Evolutionary conservation across 2,113 vertebrate species (phyloP).

Genomic region (Hemicordylus capensis): DNA sequence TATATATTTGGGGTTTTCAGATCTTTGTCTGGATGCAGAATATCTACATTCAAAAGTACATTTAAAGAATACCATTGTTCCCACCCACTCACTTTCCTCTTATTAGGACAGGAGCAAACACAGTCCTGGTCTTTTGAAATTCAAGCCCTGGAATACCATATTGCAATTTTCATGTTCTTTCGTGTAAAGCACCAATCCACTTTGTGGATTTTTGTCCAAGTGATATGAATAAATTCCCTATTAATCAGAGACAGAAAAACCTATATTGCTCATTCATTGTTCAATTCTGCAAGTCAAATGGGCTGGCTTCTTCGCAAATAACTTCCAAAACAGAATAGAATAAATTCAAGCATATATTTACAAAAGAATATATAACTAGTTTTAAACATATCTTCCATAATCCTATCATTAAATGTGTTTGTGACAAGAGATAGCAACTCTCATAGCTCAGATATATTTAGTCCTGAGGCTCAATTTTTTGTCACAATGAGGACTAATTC

Average conservation of each 20-base stretch:
- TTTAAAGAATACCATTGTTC: background rate
- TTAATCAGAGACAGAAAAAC: background rate
- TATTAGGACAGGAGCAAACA: background rate
- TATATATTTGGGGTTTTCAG: background rate
- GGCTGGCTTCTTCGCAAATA: background rate
- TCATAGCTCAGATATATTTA: background rate
- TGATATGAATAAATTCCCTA: background rate
- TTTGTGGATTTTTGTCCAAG: background rate
- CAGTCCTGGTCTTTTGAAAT: background rate
- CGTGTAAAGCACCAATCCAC: background rate
- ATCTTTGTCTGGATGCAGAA: background rate
- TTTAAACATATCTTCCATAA: background rate
- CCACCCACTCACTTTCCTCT: background rate
- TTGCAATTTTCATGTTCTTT: background rate
- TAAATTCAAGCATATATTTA: background rate
- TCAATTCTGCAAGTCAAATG: background rate
- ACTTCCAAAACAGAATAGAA: background rate
- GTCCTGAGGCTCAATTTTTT: background rate
- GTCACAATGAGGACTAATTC: background rate
- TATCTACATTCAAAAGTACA: background rate
- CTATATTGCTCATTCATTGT: background rate
- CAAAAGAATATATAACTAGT: background rate
- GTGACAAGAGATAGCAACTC: background rate
- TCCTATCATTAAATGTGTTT: background rate
- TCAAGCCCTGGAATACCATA: background rate